Percentiles rank a stretch among this genome's conserved stretches.
Evolutionary conservation across 2,113 vertebrate genomes (phyloP).

Genomic region (Phoxinus phoxinus): DNA sequence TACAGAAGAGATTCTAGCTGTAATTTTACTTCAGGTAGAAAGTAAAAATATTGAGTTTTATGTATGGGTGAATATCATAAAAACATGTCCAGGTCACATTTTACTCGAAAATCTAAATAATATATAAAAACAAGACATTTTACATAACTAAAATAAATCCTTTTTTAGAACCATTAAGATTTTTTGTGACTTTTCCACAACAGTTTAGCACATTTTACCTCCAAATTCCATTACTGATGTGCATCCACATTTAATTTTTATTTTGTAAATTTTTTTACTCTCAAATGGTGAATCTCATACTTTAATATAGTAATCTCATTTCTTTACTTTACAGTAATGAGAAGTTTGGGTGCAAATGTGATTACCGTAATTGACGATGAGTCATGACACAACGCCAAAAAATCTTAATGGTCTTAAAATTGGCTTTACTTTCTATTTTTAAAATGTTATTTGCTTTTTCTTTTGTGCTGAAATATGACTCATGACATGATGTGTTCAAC

Average conservation of each 20-base stretch:
- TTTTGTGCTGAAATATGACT: neutral
- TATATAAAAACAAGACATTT: too few species aligned
- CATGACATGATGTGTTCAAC: neutral
- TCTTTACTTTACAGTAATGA: too few species aligned
- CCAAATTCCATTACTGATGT: too few species aligned
- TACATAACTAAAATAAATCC: too few species aligned
- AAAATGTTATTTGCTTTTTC: neutral
- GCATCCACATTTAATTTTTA: neutral
- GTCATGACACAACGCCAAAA: neutral
- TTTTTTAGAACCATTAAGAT: neutral
- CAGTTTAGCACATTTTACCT: neutral
- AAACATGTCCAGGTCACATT: conserved; percentile 2
- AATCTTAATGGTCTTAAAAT: too few species aligned
- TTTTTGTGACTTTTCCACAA: neutral
- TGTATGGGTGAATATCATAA: neutral
- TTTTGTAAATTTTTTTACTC: neutral
- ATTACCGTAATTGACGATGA: neutral
- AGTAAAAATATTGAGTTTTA: too few species aligned
- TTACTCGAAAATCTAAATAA: neutral
- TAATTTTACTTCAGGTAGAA: conserved; percentile 5
- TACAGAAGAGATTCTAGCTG: conserved; percentile 5
- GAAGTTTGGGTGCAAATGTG: neutral
- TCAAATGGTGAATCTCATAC: neutral
- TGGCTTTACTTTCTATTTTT: neutral
- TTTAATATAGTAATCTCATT: neutral